Evolutionary conservation across 2,888 invertebrate genomes (phyloP), one percentile per base, ranked within the genome.

Genomic region (Torymus texanus): DNA sequence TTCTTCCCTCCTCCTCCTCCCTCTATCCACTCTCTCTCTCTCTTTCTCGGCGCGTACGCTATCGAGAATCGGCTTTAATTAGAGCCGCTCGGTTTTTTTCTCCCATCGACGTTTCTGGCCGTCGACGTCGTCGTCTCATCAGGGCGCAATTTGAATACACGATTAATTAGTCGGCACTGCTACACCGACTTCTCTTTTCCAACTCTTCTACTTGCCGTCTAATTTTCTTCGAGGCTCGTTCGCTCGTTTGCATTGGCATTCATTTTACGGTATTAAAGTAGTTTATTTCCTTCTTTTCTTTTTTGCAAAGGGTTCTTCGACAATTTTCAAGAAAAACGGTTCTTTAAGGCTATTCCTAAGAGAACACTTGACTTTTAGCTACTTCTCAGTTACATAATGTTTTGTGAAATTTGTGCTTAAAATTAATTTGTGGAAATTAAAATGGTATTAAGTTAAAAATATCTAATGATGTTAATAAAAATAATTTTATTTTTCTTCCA

Each of bases 51-150:
- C 55, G 53, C n/a, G 11, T 29, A 11, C 14, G 21, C 62, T 50
- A 70, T 76, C 50, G 76, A 50, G 56, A 70, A 76, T 76, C 67
- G 76, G 18, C 55, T 76, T 76, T 76, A 76, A 76, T 76, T 76
- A 76, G 56, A 76, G 63, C 21, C 50, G 56, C 63, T 50, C 21
- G 55, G 16, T 63, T 70, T 76, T 41, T 70, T 70, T 70, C 76
- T 76, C 18, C 50, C 5, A 66, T 65, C 65, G 74, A 66, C 14
- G 56, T 65, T 74, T 65, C 65, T 58, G 41, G 56, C 14, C 61
- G 75, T 18, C 62, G 29, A 18, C 63, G 65, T 11, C 61, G 75
- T 18, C 62, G 29, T 41, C 63, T 70, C 70, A 63, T 68, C 50
- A 75, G 63, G 16, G 55, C 63, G 24, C 70, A 70, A 76, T 70